Evolutionary conservation across 2,888 invertebrate genomes (phyloP).

Genomic region (Drosophila siamana): DNA sequence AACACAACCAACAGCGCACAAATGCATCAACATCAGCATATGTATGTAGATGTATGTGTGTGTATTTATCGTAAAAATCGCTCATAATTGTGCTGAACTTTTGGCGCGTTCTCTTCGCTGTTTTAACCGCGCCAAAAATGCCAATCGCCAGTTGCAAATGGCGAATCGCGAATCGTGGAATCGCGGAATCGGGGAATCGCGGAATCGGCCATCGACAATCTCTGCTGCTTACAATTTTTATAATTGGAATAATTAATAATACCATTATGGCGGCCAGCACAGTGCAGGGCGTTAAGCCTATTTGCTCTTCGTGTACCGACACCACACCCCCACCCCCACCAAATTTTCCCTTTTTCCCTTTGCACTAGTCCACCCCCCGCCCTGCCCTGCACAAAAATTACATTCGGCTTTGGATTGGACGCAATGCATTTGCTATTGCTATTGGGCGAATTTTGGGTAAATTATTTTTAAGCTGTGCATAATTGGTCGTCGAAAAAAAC

Average conservation of each 20-base stretch:
- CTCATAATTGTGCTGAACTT: constrained; percentile 70
- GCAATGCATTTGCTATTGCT: constrained; percentile 44
- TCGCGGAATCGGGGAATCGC: constrained; percentile 26
- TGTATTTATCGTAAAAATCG: constrained; percentile 46
- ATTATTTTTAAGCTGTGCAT: constrained; percentile 67
- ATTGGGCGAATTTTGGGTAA: constrained; percentile 66
- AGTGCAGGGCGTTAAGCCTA: constrained; percentile 72
- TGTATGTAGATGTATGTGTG: constrained; percentile 8
- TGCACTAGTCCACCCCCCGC: background rate
- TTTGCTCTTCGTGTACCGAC: constrained; percentile 52
- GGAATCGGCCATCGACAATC: constrained; percentile 42
- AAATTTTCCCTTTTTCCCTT: background rate
- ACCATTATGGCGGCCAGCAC: constrained; percentile 74
- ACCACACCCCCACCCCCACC: background rate
- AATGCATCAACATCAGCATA: background rate
- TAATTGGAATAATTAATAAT: constrained; percentile 85
- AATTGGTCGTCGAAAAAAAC: constrained; percentile 56
- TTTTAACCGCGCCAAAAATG: constrained; percentile 56
- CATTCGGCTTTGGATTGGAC: constrained; percentile 39
- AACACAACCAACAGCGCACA: constrained; percentile 12
- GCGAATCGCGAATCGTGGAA: constrained; percentile 34
- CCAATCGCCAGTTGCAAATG: constrained; percentile 39
- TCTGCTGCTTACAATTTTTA: constrained; percentile 78
- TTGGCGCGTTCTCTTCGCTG: constrained; percentile 44
- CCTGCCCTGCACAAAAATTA: constrained; percentile 1